Evolutionary conservation across 2,113 vertebrate species (phyloP).

Genomic region (Melanocharis versteri): DNA sequence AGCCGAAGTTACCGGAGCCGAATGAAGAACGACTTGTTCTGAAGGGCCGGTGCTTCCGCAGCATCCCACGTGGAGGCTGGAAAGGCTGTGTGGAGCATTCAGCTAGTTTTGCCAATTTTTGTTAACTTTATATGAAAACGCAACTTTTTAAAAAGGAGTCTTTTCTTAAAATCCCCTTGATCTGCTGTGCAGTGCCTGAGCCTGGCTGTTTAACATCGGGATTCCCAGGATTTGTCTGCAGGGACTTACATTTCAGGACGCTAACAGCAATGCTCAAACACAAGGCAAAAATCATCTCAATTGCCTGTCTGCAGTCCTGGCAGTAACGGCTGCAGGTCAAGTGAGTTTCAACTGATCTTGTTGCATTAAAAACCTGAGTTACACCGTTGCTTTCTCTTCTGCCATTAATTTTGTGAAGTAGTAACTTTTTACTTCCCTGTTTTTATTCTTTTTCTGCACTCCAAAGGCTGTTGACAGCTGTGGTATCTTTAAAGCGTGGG

Average conservation of each 20-base stretch:
- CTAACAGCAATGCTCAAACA: background rate
- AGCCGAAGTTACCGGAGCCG: background rate
- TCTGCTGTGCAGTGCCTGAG: background rate
- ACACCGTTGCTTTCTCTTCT: background rate
- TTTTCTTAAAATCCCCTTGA: constrained; percentile 3
- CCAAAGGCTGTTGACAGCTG: background rate
- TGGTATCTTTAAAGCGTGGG: background rate
- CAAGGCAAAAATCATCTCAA: background rate
- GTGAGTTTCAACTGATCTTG: background rate
- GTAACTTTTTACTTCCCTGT: background rate
- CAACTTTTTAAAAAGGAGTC: constrained; percentile 15
- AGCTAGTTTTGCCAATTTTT: constrained; percentile 12
- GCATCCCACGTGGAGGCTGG: background rate
- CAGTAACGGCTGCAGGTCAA: background rate
- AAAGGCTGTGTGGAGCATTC: background rate
- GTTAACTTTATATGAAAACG: background rate
- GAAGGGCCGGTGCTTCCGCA: constrained; percentile 22
- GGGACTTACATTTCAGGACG: background rate
- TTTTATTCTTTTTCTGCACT: background rate
- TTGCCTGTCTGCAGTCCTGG: background rate
- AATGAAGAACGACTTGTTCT: constrained; percentile 55
- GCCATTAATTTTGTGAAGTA: background rate
- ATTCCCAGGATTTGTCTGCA: background rate
- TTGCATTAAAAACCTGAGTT: background rate
- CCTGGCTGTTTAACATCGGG: background rate